Percentiles rank a stretch among this genome's conserved stretches.
These are phyloP conservation scores for Dermochelys coriacea DNA, from an alignment of 2,797 vertebrate genomes.

Conservation along the genomic window DNA sequence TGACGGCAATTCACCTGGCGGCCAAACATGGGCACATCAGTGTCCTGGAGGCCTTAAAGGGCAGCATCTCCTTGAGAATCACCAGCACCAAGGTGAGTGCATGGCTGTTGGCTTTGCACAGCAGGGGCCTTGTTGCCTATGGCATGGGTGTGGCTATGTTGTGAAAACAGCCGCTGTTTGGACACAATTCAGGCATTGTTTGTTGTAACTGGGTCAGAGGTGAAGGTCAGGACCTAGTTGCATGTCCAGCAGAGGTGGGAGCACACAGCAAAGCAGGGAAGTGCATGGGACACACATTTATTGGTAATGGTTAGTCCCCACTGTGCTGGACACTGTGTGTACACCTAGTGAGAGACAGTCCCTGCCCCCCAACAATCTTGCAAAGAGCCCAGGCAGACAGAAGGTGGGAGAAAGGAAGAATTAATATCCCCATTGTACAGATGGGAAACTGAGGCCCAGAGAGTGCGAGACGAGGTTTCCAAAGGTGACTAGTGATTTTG, in stretches of 20 bases:
- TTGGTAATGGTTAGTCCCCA: background rate
- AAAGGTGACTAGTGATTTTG: background rate
- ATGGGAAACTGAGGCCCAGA: background rate
- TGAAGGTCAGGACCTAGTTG: background rate
- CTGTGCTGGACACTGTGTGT: background rate
- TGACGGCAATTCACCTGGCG: conserved; percentile 76
- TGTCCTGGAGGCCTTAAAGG: conserved; percentile 75
- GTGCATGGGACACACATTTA: background rate
- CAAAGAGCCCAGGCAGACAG: background rate
- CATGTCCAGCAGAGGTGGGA: background rate
- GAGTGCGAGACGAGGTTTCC: too few species aligned
- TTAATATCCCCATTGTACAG: background rate
- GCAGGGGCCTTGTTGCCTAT: background rate
- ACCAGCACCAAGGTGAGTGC: conserved; percentile 72
- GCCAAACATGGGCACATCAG: conserved; percentile 75
- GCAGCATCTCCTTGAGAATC: conserved; percentile 65
- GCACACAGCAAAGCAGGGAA: background rate
- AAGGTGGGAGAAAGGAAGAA: background rate
- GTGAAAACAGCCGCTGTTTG: background rate
- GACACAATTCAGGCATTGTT: background rate
- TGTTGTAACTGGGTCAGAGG: background rate
- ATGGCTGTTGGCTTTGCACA: too few species aligned
- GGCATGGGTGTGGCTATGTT: background rate
- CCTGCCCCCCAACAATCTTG: background rate
- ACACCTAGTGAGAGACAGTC: background rate